Conservation (phyloP, 1,140 invertebrate genomes). For the Batillaria attramentaria region DNA sequence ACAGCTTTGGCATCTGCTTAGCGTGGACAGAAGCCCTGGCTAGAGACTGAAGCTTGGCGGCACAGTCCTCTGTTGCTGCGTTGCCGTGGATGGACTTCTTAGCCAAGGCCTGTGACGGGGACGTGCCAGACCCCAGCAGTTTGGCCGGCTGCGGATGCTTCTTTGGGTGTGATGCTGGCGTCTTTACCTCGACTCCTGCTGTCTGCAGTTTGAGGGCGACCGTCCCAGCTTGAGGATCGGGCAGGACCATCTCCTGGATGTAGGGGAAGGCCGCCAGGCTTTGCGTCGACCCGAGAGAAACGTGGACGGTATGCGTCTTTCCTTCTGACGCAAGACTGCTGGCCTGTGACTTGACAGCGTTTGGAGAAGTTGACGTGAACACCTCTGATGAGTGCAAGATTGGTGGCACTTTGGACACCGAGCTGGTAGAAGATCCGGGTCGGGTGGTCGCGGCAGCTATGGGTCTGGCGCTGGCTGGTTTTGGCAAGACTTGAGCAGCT, state of each 20-base stretch:
- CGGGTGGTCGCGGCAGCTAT: too few relatives aligned
- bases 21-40: too few relatives aligned
- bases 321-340: neutral
- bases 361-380: neutral
- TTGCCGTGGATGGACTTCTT: neutral
- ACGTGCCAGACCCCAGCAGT: neutral
- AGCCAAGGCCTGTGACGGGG: neutral
- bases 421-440: too few relatives aligned
- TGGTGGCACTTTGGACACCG: too few relatives aligned
- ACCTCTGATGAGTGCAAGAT: neutral
- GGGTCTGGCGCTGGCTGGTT: too few relatives aligned
- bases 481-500: too few relatives aligned
- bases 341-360: neutral
- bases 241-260: constrained; percentile 43
- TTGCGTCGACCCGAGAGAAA: constrained; percentile 19
- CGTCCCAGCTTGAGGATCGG: constrained; percentile 39
- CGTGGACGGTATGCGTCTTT: neutral
- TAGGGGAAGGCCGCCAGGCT: constrained; percentile 46
- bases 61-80: neutral
- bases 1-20: too few relatives aligned
- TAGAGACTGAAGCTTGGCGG: too few relatives aligned
- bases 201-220: constrained; percentile 13
- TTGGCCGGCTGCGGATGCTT: neutral
- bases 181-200: neutral
- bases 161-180: neutral